These are phyloP conservation scores for Drosophila lacicola DNA, from an alignment of 2,888 invertebrate species.

Conservation along the genomic window DNA sequence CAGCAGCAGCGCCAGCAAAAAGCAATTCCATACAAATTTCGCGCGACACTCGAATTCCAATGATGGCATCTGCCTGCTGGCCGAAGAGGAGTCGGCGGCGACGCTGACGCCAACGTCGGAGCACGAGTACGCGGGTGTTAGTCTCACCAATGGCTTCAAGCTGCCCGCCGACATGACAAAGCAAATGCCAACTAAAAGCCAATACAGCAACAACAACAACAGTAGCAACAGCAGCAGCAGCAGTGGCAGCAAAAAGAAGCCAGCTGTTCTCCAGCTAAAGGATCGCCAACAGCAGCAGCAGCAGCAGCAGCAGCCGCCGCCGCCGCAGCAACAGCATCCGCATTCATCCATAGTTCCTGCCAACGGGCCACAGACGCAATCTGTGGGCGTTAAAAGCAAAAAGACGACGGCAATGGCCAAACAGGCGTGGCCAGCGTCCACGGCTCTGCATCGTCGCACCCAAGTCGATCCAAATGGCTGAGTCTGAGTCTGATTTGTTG, in stretches of 20 bases:
- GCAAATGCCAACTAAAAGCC: constrained; percentile 27
- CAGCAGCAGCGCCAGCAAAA: constrained; percentile 73
- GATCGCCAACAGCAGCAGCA: constrained; percentile 50
- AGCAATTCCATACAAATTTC: constrained; percentile 81
- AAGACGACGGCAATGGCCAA: constrained; percentile 56
- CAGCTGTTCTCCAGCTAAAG: constrained; percentile 45
- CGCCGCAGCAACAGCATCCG: constrained; percentile 31
- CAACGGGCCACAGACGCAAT: constrained; percentile 67
- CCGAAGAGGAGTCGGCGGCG: constrained; percentile 82
- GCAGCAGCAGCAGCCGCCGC: constrained; percentile 9
- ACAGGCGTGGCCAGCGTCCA: constrained; percentile 63
- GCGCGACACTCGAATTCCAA: constrained; percentile 81
- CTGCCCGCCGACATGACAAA: constrained; percentile 62
- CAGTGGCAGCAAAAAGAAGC: constrained; percentile 13
- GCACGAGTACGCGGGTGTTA: constrained; percentile 68
- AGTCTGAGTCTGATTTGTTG: constrained; percentile 71
- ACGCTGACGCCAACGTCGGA: constrained; percentile 82
- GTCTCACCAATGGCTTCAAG: constrained; percentile 75
- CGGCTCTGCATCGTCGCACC: constrained; percentile 79
- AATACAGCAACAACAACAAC: constrained; percentile 40
- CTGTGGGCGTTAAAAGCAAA: constrained; percentile 60
- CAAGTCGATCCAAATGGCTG: constrained; percentile 85
- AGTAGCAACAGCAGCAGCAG: constrained; percentile 30
- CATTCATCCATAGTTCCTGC: constrained; percentile 82
- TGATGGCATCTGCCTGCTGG: constrained; percentile 81